Base-by-base conservation (phyloP, 1,140 invertebrate genomes). In the Pseudomyrmex concolor region DNA sequence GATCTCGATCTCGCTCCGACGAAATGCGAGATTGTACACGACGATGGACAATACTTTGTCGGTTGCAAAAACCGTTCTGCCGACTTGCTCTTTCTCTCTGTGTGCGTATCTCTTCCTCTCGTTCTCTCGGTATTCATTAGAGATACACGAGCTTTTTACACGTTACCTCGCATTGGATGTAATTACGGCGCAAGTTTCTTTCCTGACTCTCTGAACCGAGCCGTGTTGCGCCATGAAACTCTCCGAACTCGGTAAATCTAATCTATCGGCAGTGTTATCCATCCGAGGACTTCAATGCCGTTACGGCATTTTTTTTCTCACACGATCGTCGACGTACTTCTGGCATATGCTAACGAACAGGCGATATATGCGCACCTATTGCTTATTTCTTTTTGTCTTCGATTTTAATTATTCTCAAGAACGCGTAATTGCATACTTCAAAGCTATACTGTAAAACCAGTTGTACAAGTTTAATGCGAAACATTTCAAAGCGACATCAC, bases 101-200 rank as follows among this genome's bases (percentile, higher is more conserved):
- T 25, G 22, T 25, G 22, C 2, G 22, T 25, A n/a, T n/a, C 51
- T 83, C 57, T 83, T 51, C 17, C 70, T 55, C 70, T 62, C 48
- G 12, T 50, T 22, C 45, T 73, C 43, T 34, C 70, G 70, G 50
- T 71, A 51, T 70, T 78, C 77, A 19, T 45, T 50, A 25, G 48
- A 77, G 73, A 77, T 77, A 66, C 73, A 67, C 50, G 63, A 43
- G 48, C 81, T 87, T 87, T 89, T 86, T 86, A 62, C 76, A 34
- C 80, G 54, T 64, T 84, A 78, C 82, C 67, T 86, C 63, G 62
- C 63, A 73, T 83, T 83, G 77, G 84, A 84, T 84, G 90, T 87
- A 82, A 88, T 84, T 86, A 85, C 81, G 82, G 66, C 85, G 86
- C 89, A 90, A 89, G 74, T 77, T 77, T 84, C 64, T 84, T 80